Percentiles rank a stretch among this genome's conserved stretches.
phyloP scores from a whole-genome alignment of 2,113 vertebrate genomes.

The Crotalus tigris region DNA sequence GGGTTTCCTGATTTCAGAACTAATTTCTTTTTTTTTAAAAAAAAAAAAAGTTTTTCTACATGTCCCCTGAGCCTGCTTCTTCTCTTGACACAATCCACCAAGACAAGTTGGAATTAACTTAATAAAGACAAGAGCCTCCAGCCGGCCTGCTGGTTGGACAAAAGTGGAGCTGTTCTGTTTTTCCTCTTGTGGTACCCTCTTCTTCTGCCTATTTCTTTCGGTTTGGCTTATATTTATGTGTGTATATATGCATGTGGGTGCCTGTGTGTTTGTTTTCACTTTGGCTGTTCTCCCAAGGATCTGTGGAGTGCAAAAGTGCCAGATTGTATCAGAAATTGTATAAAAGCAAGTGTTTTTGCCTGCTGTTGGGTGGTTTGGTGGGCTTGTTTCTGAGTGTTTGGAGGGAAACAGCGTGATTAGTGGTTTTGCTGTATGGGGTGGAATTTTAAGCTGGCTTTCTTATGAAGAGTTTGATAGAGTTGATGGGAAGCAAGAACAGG shows the following conservation, averaged over 20 bases:
- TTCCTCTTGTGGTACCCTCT: not conserved
- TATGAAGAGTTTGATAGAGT: not conserved
- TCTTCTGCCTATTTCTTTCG: not conserved
- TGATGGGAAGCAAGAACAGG: not conserved
- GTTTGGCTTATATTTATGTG: no score
- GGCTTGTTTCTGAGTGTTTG: slow-evolving; percentile 27
- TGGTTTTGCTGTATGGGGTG: slow-evolving; percentile 1
- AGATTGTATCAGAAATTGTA: not conserved
- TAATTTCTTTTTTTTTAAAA: not conserved
- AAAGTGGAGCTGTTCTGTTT: not conserved
- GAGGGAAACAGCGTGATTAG: slow-evolving; percentile 19
- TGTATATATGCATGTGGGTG: not conserved
- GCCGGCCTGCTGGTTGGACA: not conserved
- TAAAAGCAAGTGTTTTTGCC: not conserved
- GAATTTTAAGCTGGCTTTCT: slow-evolving; percentile 1
- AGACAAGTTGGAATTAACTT: not conserved
- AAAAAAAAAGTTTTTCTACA: not conserved
- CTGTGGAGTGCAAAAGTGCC: not conserved
- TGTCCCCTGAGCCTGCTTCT: not conserved
- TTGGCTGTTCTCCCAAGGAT: slow-evolving; percentile 1
- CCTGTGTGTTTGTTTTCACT: not conserved
- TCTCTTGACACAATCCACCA: not conserved
- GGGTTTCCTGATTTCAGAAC: not conserved
- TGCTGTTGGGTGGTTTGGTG: slow-evolving; percentile 20
- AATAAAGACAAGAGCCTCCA: not conserved